Evolutionary conservation across 2,113 vertebrate genomes (phyloP).

Genomic region (Speoplatyrhinus poulsoni): DNA sequence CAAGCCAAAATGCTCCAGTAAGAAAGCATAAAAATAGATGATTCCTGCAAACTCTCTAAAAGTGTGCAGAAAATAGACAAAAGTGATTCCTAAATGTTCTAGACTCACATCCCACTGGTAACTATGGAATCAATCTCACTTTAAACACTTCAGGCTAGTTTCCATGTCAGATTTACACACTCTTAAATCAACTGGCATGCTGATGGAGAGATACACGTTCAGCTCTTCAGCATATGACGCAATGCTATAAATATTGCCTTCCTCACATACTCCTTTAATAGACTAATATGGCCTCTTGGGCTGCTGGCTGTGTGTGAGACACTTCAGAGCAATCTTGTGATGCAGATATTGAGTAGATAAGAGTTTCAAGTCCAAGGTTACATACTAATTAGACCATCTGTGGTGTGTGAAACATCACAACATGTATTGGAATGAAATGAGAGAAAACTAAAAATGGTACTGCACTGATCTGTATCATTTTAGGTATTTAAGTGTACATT

Average conservation of each 20-base stretch:
- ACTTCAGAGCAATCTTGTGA: slow-evolving; percentile 50
- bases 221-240: slow-evolving; percentile 61
- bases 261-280: slow-evolving; percentile 56
- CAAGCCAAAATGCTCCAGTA: background rate
- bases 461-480: too few relatives aligned
- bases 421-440: background rate
- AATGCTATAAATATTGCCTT: slow-evolving; percentile 72
- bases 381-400: slow-evolving; percentile 39
- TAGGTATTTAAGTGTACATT: too few relatives aligned
- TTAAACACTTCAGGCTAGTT: slow-evolving; percentile 20
- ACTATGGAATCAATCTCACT: too few relatives aligned
- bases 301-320: slow-evolving; percentile 33
- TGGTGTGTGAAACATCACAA: slow-evolving; percentile 16
- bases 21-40: background rate
- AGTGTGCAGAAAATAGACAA: too few relatives aligned
- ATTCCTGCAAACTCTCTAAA: too few relatives aligned
- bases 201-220: slow-evolving; percentile 62
- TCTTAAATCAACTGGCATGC: slow-evolving; percentile 51
- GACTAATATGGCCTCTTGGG: slow-evolving; percentile 65
- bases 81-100: too few relatives aligned
- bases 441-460: background rate
- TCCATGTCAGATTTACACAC: slow-evolving; percentile 27
- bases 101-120: too few relatives aligned
- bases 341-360: slow-evolving; percentile 32
- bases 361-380: slow-evolving; percentile 32